phyloP scores from a whole-genome alignment of 1,140 invertebrate genomes.

The Uloborus diversus region DNA sequence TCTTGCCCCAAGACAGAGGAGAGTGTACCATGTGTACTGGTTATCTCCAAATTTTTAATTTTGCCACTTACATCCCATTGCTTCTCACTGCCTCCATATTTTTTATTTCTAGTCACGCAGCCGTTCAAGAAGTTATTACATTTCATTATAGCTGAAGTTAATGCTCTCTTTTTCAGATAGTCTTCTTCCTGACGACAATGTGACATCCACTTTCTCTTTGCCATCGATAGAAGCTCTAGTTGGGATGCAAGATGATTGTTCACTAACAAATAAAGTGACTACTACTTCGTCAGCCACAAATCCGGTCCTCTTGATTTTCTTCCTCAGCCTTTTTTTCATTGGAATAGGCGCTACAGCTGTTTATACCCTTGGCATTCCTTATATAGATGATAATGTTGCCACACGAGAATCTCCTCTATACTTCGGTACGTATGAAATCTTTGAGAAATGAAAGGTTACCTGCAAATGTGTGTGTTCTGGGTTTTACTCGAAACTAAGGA shows the following conservation, averaged over 20 bases:
- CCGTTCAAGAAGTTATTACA: too few relatives aligned
- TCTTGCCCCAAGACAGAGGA: too few relatives aligned
- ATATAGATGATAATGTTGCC: constrained; percentile 92
- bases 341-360: constrained; percentile 92
- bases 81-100: too few relatives aligned
- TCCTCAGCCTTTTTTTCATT: constrained; percentile 85
- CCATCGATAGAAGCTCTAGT: background rate
- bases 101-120: too few relatives aligned
- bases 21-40: too few relatives aligned
- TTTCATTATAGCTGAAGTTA: too few relatives aligned
- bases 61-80: too few relatives aligned
- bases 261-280: background rate
- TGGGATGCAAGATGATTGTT: constrained; percentile 33
- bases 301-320: constrained; percentile 78
- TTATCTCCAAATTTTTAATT: too few relatives aligned
- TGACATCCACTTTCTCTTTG: background rate
- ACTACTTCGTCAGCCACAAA: constrained; percentile 47
- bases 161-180: too few relatives aligned
- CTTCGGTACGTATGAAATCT: constrained; percentile 75
- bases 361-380: constrained; percentile 92
- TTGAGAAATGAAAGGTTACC: background rate
- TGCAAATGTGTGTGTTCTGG: background rate
- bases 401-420: constrained; percentile 92
- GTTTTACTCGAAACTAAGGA: too few relatives aligned
- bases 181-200: background rate